Conservation (phyloP, 1,140 invertebrate species). For the Cylas formicarius region DNA sequence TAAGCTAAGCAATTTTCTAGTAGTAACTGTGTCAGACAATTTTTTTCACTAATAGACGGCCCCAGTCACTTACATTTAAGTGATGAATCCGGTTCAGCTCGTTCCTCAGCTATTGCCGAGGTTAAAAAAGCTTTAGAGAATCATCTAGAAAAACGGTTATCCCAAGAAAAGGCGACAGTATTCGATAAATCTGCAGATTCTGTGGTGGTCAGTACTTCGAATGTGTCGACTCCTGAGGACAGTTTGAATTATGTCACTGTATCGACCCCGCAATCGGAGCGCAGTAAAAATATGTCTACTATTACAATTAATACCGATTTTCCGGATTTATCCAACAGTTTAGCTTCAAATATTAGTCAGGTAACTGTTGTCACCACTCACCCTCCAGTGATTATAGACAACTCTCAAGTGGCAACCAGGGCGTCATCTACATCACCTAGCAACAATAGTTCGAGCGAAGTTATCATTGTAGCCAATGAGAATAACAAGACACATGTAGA, state of each 20-base stretch:
- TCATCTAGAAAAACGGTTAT: conserved; percentile 21
- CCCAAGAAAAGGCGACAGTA: conserved; percentile 17
- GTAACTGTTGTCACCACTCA: conserved; percentile 75
- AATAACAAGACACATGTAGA: conserved; percentile 59
- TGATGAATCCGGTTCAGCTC: too few relatives aligned
- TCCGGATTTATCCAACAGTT: conserved; percentile 57
- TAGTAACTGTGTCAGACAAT: too few relatives aligned
- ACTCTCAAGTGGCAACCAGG: conserved; percentile 32
- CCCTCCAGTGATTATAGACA: conserved; percentile 65
- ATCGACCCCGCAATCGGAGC: conserved; percentile 25
- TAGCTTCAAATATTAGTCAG: conserved; percentile 62
- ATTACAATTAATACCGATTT: conserved; percentile 51
- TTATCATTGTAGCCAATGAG: conserved; percentile 70
- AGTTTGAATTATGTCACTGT: conserved; percentile 28
- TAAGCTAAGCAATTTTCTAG: too few relatives aligned
- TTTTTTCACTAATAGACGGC: too few relatives aligned
- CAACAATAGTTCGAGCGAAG: conserved; percentile 49
- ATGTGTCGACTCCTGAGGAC: conserved; percentile 24
- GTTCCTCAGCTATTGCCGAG: conserved; percentile 17
- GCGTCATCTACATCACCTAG: conserved; percentile 39
- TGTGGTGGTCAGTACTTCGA: conserved; percentile 4
- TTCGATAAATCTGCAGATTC: too few relatives aligned
- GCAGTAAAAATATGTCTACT: conserved; percentile 47
- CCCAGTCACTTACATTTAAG: too few relatives aligned
- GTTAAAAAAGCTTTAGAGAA: conserved; percentile 26